phyloP scores from a whole-genome alignment of 2,113 vertebrate genomes.

The Nanorana parkeri region DNA sequence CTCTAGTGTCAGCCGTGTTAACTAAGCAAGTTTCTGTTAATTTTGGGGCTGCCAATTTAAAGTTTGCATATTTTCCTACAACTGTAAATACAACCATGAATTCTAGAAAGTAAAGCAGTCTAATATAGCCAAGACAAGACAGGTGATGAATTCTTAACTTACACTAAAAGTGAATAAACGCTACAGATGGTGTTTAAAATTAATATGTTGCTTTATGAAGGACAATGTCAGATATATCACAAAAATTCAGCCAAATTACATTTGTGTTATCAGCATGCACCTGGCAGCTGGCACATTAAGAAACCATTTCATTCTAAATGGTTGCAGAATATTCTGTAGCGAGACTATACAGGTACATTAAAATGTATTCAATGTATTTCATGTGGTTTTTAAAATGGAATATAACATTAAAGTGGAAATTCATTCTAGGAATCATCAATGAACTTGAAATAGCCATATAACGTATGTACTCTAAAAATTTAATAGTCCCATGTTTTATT shows the following conservation, averaged over 20 bases:
- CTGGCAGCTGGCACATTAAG: constrained; percentile 41
- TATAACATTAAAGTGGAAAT: no score
- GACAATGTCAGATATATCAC: constrained; percentile 52
- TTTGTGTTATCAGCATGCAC: constrained; percentile 47
- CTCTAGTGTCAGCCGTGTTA: neutral
- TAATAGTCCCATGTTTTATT: no score
- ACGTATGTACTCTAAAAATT: no score
- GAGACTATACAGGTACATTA: neutral
- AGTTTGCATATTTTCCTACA: neutral
- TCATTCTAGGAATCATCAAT: no score
- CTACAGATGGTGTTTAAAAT: constrained; percentile 54
- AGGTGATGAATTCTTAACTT: constrained; percentile 24
- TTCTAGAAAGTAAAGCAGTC: constrained; percentile 22
- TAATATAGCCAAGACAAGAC: neutral
- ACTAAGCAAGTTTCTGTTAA: neutral
- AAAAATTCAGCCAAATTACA: constrained; percentile 47
- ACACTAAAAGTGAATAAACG: constrained; percentile 30
- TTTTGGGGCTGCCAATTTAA: constrained; percentile 2
- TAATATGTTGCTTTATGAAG: constrained; percentile 47
- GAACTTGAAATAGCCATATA: no score
- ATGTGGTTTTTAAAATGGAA: no score
- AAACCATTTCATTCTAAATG: constrained; percentile 6
- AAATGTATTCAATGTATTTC: neutral
- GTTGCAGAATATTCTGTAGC: neutral
- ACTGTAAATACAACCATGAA: constrained; percentile 16